A percentile compares a stretch with the other conserved stretches of the same genome.
These are phyloP conservation scores for Myoxocephalus aenaeus DNA, from an alignment of 2,797 vertebrate species.

Conservation along the genomic window DNA sequence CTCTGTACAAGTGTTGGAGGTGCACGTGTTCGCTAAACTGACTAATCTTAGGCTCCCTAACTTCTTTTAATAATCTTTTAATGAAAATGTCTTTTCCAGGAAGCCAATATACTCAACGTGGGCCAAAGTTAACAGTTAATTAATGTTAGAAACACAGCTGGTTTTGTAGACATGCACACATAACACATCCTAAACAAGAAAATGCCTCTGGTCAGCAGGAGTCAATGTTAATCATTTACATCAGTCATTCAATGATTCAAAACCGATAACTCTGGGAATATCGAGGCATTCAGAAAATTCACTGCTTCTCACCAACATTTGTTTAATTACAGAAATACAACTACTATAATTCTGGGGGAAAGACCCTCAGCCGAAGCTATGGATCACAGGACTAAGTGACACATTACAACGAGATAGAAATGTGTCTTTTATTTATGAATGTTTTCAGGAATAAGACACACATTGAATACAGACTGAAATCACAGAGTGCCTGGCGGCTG, in stretches of 20 bases:
- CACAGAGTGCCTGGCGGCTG: too few species aligned
- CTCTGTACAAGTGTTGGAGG: neutral
- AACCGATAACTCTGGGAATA: neutral
- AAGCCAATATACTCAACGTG: neutral
- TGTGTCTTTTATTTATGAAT: neutral
- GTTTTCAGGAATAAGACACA: too few species aligned
- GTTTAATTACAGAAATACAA: neutral
- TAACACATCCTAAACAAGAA: neutral
- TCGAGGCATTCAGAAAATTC: neutral
- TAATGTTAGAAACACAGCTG: neutral
- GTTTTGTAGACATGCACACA: neutral
- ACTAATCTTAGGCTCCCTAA: neutral
- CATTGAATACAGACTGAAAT: too few species aligned
- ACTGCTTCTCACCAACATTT: neutral
- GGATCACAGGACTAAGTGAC: neutral
- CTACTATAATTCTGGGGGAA: neutral
- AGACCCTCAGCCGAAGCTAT: neutral
- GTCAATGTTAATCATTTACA: slow-evolving; percentile 21
- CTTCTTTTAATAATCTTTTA: neutral
- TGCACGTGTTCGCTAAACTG: neutral
- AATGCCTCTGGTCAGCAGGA: neutral
- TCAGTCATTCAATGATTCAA: neutral
- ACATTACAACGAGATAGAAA: too few species aligned
- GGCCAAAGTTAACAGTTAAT: neutral
- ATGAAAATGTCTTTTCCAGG: neutral